Evolutionary conservation across 2,113 vertebrate species (phyloP), one percentile per base, ranked within the genome.

Genomic region (Eulemur rufifrons): DNA sequence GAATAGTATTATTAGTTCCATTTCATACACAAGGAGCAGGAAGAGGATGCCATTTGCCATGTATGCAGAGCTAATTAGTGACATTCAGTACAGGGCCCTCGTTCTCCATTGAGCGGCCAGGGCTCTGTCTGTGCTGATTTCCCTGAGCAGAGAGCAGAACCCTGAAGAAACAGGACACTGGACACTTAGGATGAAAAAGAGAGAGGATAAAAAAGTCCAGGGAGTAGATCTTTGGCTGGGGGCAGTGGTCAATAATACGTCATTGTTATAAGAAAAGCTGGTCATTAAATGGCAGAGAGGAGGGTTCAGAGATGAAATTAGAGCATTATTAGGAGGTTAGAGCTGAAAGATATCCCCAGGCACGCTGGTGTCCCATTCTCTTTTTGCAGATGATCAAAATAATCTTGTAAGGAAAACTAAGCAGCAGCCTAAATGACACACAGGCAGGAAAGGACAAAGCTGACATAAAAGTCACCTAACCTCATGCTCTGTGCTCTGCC

Each of bases 1-100:
- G 83, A 86, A 86, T 84, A n/a, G 18, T 64, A 91, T 94, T 83
- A 93, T 89, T 96, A 86, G 61, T 96, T 84, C 52, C 68, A 86
- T 95, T 91, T 94, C 80, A 86, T 63, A 91, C 56, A 61, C 1
- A 13, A 83, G 78, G 14, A 89, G 34, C 5, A 76, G 42, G 78
- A 89, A 89, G n/a, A 21, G 3, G 8, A 86, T 34, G 29, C 23
- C 68, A 80, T 93, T 87, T 91, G 59, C 82, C 37, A 12, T 76
- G 20, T 52, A 59, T 64, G 23, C 20, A 56, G 47, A 82, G 32
- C 25, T 93, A 86, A 97, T 95, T 68, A 71, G 50, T 80, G 56
- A 47, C 66, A 21, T 42, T 93, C 42, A 74, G 52, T 50, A 83
- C 18, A 73, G 52, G n/a, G 12, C 0, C 63, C 56, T 34, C 9